A percentile compares a stretch with the other conserved stretches of the same genome.
Conservation (phyloP, 2,113 vertebrate species). For the Myotis lucifugus region DNA sequence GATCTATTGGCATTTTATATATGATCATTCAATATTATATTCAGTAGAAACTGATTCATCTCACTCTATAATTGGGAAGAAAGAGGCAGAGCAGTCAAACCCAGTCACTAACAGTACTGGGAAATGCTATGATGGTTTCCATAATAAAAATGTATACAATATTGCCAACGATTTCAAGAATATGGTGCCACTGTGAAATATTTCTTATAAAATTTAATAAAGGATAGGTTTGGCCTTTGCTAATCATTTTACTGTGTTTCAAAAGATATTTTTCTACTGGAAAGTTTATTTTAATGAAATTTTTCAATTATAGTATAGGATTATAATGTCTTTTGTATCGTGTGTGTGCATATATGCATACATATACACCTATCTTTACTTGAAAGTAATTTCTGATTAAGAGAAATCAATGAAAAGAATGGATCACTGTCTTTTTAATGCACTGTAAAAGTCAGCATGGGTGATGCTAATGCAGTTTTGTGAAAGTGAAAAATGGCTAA, state of each 20-base stretch:
- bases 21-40: neutral
- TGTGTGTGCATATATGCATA: neutral
- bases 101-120: neutral
- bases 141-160: conserved; percentile 13
- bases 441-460: conserved; percentile 70
- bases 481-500: conserved; percentile 87
- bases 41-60: neutral
- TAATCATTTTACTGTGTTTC: conserved; percentile 12
- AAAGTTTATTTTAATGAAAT: conserved; percentile 29
- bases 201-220: conserved; percentile 29
- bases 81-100: neutral
- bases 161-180: neutral
- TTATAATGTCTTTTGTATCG: conserved; percentile 43
- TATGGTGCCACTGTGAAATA: conserved; percentile 44
- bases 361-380: neutral
- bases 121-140: neutral
- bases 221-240: conserved; percentile 1
- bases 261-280: neutral
- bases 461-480: conserved; percentile 70
- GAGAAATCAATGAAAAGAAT: conserved; percentile 73
- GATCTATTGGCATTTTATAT: neutral
- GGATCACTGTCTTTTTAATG: conserved; percentile 87
- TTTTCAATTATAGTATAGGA: neutral
- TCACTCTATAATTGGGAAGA: neutral
- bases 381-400: conserved; percentile 51